phyloP scores from a whole-genome alignment of 2,113 vertebrate species.

The Bufo bufo region DNA sequence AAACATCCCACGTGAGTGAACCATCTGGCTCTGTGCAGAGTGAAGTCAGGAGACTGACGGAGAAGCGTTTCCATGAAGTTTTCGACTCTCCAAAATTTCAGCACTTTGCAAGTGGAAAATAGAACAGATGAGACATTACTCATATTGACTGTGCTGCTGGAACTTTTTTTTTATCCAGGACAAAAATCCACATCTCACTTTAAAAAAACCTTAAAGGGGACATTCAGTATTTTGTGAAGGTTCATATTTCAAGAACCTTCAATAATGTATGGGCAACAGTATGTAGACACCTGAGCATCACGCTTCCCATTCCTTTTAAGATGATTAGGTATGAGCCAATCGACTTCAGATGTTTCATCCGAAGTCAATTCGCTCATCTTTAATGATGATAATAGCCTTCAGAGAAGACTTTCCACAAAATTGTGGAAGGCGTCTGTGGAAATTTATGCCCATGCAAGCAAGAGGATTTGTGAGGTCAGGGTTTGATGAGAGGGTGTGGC shows the following conservation, averaged over 20 bases:
- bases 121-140: conserved; percentile 35
- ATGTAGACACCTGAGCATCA: no score
- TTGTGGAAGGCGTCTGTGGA: no score
- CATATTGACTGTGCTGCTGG: conserved; percentile 4
- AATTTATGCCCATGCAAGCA: no score
- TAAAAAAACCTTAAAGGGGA: not conserved
- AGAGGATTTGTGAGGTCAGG: no score
- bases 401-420: no score
- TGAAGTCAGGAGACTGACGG: not conserved
- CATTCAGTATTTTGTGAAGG: not conserved
- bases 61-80: conserved; percentile 31
- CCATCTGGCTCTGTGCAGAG: conserved; percentile 3
- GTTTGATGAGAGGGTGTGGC: no score
- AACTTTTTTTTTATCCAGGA: not conserved
- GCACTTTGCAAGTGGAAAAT: conserved; percentile 43
- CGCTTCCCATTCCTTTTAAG: no score
- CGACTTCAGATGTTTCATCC: no score
- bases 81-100: conserved; percentile 47
- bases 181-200: not conserved
- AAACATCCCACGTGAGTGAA: not conserved
- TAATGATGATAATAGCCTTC: no score
- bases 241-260: not conserved
- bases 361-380: no score
- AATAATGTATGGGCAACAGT: no score
- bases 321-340: no score